A percentile compares a stretch with the other conserved stretches of the same genome.
phyloP scores from a whole-genome alignment of 1,140 invertebrate species.

The Lineus longissimus region DNA sequence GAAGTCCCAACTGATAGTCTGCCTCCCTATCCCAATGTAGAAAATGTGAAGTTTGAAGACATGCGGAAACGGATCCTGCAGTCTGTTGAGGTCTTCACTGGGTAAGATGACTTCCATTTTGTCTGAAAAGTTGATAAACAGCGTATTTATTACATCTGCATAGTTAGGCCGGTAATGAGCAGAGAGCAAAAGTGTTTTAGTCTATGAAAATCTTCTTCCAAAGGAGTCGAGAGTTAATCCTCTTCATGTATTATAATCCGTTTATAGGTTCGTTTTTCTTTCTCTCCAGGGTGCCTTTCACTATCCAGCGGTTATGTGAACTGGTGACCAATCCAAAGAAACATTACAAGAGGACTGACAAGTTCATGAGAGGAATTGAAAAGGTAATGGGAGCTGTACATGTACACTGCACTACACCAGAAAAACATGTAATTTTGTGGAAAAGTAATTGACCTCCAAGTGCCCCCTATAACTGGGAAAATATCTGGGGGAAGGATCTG shows the following conservation, averaged over 20 bases:
- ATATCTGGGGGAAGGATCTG: not conserved
- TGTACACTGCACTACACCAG: not conserved
- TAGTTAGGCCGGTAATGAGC: too few relatives aligned
- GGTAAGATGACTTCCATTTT: slow-evolving; percentile 32
- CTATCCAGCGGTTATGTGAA: slow-evolving; percentile 92
- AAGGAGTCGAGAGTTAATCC: too few relatives aligned
- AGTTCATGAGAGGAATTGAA: slow-evolving; percentile 81
- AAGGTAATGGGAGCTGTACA: slow-evolving; percentile 37
- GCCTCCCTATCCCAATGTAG: slow-evolving; percentile 80
- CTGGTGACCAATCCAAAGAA: slow-evolving; percentile 83
- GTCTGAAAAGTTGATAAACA: too few relatives aligned
- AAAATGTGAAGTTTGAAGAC: slow-evolving; percentile 83
- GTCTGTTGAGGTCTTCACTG: slow-evolving; percentile 67
- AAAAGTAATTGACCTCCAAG: not conserved
- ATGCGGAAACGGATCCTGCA: slow-evolving; percentile 82
- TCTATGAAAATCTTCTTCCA: too few relatives aligned
- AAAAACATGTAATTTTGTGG: too few relatives aligned
- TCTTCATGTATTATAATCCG: too few relatives aligned
- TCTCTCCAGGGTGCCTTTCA: slow-evolving; percentile 82
- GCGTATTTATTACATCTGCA: too few relatives aligned
- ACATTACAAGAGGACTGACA: slow-evolving; percentile 92
- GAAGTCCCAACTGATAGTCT: slow-evolving; percentile 70
- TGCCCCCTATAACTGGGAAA: not conserved
- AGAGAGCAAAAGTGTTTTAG: too few relatives aligned
- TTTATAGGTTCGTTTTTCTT: not conserved